Evolutionary conservation across 2,113 vertebrate genomes (phyloP).

Genomic region (Phalacrocorax aristotelis): DNA sequence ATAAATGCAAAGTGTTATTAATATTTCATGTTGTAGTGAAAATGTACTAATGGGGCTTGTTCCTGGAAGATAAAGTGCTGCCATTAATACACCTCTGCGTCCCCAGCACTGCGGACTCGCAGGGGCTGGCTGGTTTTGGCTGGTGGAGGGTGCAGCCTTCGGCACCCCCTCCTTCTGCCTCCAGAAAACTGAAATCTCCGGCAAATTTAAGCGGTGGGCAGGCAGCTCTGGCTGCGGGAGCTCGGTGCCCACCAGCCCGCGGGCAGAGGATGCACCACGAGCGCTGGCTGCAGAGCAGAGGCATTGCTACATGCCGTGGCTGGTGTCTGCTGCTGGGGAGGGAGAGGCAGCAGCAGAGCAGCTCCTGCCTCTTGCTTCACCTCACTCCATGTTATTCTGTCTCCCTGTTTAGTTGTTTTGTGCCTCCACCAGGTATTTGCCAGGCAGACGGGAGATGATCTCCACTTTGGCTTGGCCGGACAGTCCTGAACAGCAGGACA

Average conservation of each 20-base stretch:
- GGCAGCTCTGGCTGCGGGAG: background rate
- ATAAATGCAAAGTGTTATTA: conserved; percentile 65
- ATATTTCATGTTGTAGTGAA: conserved; percentile 68
- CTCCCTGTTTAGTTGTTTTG: background rate
- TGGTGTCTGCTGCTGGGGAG: background rate
- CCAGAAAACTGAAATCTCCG: background rate
- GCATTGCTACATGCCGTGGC: background rate
- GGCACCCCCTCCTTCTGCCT: background rate
- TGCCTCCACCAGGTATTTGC: background rate
- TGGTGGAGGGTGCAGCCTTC: background rate
- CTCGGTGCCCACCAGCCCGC: background rate
- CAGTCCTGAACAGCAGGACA: background rate
- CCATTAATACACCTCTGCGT: background rate
- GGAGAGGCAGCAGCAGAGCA: background rate
- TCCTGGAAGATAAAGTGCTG: conserved; percentile 50
- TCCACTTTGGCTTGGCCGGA: fast-evolving
- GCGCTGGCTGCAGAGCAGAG: background rate
- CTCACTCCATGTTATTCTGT: background rate
- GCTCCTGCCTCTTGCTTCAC: background rate
- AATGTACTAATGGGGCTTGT: conserved; percentile 58
- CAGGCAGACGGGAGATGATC: background rate
- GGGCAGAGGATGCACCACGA: background rate
- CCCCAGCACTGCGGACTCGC: background rate
- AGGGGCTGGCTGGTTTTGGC: background rate
- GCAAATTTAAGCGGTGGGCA: fast-evolving